Conservation (phyloP, 2,113 vertebrate genomes). For the Marmota flaviventris region DNA sequence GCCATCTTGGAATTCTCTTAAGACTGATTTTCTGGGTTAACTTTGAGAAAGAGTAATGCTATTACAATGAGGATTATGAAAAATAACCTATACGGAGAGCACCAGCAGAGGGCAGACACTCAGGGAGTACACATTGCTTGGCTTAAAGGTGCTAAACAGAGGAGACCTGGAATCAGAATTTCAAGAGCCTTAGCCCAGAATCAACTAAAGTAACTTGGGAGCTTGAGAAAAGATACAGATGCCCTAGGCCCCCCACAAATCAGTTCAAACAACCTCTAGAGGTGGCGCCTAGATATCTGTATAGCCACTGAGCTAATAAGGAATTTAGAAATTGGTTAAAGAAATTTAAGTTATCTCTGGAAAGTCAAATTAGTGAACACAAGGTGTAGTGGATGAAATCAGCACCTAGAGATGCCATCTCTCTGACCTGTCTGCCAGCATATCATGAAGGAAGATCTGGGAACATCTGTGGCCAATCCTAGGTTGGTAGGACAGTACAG, state of each 20-base stretch:
- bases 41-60: background rate
- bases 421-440: background rate
- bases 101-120: background rate
- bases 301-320: background rate
- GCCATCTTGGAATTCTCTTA: background rate
- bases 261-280: background rate
- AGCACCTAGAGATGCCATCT: background rate
- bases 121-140: background rate
- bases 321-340: background rate
- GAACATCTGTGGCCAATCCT: background rate
- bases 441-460: background rate
- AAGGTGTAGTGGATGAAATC: background rate
- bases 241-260: background rate
- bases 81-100: background rate
- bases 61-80: background rate
- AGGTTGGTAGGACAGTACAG: background rate
- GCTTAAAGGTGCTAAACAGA: background rate
- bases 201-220: background rate
- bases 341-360: background rate
- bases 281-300: background rate
- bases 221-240: background rate
- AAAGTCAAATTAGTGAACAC: background rate
- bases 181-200: background rate
- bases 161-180: background rate
- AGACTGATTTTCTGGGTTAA: background rate